Percentiles rank a stretch among this genome's conserved stretches.
These are phyloP conservation scores for Carettochelys insculpta DNA, from an alignment of 2,113 vertebrate species.

Conservation along the genomic window DNA sequence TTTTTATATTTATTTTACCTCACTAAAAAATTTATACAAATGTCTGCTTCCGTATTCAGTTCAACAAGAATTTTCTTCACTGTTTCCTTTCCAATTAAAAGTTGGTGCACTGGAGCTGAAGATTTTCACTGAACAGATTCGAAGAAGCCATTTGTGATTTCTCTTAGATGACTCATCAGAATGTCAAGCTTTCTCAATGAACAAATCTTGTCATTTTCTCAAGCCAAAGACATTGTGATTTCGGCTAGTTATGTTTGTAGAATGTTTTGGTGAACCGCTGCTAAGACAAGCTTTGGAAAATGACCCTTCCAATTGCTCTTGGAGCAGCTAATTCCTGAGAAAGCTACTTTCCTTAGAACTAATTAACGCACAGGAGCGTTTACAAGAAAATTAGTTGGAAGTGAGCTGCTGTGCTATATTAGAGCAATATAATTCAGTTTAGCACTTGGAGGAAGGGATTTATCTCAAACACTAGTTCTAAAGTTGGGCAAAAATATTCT, in stretches of 20 bases:
- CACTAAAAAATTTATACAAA: not conserved
- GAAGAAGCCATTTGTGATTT: not conserved
- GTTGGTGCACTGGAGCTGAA: not conserved
- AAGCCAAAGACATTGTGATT: accelerated
- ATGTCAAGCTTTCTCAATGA: accelerated
- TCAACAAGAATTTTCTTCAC: not conserved
- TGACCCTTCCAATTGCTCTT: not conserved
- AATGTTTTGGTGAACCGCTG: not conserved
- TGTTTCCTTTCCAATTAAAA: not conserved
- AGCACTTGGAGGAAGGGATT: not conserved
- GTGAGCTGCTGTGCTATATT: not conserved
- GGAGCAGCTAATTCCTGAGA: not conserved
- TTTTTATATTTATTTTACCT: not conserved
- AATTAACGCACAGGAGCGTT: not conserved
- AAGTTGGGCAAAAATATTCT: not conserved
- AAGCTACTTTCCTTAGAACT: not conserved
- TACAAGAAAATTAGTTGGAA: accelerated
- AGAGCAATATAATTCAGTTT: not conserved
- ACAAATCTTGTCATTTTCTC: not conserved
- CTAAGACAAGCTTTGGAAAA: not conserved
- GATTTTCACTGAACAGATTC: accelerated
- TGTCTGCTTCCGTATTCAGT: not conserved
- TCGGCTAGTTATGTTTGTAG: not conserved
- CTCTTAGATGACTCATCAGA: accelerated
- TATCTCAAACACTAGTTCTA: not conserved